Base-by-base conservation (phyloP, 2,113 vertebrate genomes). In the Phycodurus eques region DNA sequence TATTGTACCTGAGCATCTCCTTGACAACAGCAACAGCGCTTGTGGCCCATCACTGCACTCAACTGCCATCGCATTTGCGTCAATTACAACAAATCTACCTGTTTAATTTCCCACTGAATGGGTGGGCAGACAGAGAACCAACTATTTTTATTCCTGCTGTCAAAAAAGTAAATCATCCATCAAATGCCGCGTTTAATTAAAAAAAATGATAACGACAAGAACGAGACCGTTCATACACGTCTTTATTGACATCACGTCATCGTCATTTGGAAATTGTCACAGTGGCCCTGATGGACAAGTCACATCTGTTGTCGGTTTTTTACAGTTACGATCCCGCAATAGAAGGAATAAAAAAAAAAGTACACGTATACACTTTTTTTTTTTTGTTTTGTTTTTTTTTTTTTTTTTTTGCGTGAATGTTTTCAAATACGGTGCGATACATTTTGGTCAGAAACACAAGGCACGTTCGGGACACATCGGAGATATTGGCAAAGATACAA, bases 371-470 rank as follows among this genome's bases (percentile, higher is more conserved):
- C 68, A 78, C 59, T 35, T 35, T 35, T 53, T 4, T 19, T 49
- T 63, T 61, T 84, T 78, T 80, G 62, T 79, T 74, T 54, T 78
- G 80, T 49, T 49, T 14, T 49, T 49, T 49, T 14, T 49, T 49
- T 63, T 61, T 84, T 78, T 80, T 65, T 79, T 74, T 54, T 78
- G 80, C 42, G 73, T 84, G 78, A 71, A 80, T 81, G 77, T 51
- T 73, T 56, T 69, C 56, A 66, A 81, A 87, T 67, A 73, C 5
- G 71, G 74, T 68, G 74, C 68, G 68, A 94, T 89, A 94, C 93
- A 85, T 92, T 93, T 87, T 94, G 82, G 73, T 94, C 13, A 93
- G 53, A 94, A 94, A 82, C 93, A 95, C 17, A 96, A 98, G 81
- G 97, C 95, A 92, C 91, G 89, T 85, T 22, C 74, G 73, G 74